phyloP scores from a whole-genome alignment of 2,797 vertebrate genomes.

The Paguma larvata region DNA sequence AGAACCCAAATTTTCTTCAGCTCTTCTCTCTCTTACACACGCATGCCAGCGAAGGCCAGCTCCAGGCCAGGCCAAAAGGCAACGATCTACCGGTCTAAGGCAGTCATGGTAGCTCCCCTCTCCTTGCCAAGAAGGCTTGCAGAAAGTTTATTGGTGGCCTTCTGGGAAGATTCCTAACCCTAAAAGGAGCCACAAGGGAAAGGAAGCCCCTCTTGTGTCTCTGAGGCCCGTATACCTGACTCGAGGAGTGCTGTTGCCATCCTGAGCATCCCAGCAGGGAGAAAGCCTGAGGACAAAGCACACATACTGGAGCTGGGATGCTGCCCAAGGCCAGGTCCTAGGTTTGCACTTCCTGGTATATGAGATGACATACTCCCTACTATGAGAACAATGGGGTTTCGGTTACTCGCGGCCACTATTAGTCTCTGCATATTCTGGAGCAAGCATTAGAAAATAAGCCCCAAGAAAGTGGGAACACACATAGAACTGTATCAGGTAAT shows the following conservation, averaged over 20 bases:
- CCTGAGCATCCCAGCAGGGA: not conserved
- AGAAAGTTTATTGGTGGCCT: not conserved
- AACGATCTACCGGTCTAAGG: not conserved
- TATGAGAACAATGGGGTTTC: not conserved
- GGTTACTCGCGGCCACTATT: not conserved
- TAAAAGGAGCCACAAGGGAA: not conserved
- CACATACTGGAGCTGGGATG: not conserved
- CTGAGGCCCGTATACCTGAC: not conserved
- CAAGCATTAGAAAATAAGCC: constrained; percentile 5
- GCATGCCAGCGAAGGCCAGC: not conserved
- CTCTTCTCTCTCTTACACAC: not conserved
- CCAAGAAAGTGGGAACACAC: not conserved
- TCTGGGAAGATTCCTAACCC: not conserved
- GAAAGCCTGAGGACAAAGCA: not conserved
- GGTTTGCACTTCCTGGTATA: not conserved
- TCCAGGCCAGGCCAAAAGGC: not conserved
- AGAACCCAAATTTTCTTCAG: constrained; percentile 30
- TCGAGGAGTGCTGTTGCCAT: not conserved
- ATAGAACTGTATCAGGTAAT: not conserved
- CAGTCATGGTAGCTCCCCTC: not conserved
- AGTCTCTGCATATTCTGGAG: not conserved
- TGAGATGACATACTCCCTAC: not conserved
- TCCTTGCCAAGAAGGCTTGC: not conserved
- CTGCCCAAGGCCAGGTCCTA: not conserved
- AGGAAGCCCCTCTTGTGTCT: not conserved